These are phyloP conservation scores for Acropternis orthonyx DNA, from an alignment of 2,797 vertebrate species.

Conservation along the genomic window DNA sequence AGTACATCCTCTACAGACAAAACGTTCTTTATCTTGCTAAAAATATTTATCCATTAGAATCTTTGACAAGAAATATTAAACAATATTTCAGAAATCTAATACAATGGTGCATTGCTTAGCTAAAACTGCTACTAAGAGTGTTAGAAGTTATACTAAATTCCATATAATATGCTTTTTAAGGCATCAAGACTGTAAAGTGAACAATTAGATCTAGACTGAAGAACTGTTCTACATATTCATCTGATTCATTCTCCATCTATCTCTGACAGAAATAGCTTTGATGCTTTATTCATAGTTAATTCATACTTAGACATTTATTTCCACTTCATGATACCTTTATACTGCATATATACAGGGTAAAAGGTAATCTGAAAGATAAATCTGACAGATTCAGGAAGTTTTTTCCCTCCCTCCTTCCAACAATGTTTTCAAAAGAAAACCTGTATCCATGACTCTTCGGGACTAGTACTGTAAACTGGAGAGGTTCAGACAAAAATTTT, in stretches of 20 bases:
- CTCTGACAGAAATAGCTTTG: background rate
- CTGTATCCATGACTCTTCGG: background rate
- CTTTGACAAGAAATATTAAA: too few species aligned
- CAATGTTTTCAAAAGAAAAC: background rate
- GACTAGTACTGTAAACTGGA: background rate
- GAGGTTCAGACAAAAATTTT: background rate
- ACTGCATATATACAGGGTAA: background rate
- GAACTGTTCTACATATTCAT: background rate
- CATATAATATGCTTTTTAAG: too few species aligned
- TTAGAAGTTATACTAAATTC: too few species aligned
- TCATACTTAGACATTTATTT: background rate
- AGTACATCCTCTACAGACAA: too few species aligned
- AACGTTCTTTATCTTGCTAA: too few species aligned
- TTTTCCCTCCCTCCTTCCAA: background rate
- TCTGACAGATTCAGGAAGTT: background rate
- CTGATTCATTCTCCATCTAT: background rate
- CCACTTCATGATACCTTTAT: background rate
- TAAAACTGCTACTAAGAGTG: too few species aligned
- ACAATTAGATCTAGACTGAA: background rate
- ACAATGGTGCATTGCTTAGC: too few species aligned
- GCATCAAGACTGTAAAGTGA: background rate
- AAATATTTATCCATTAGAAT: too few species aligned
- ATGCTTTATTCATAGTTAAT: background rate
- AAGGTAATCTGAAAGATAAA: background rate
- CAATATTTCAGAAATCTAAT: too few species aligned